Base-by-base conservation (phyloP, 2,797 vertebrate genomes). In the Hapalemur alaotrensis region DNA sequence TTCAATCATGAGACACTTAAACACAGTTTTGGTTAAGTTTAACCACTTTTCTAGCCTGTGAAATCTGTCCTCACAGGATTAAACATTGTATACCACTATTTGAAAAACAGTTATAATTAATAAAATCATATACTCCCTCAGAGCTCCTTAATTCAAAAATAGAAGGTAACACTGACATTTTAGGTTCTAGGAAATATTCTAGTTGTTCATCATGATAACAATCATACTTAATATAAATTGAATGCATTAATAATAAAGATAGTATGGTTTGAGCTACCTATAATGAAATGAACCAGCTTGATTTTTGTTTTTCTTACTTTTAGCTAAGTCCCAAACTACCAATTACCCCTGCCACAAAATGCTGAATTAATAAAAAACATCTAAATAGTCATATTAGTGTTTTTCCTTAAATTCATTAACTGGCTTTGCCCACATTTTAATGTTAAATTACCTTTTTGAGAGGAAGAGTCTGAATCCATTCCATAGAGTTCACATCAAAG, bases 401-500 rank as follows among this genome's bases (percentile, higher is more conserved):
- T 80, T 91, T 35, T 46, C 65, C 35, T 48, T 76, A 41, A 2
- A n/a, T 9, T 48, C 97, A 15, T 57, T 3, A 83, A 18, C 65
- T 83, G 17, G 13, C 20, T 75, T 28, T 91, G 32, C 14, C 41
- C 10, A 13, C 35, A 83, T 69, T 79, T 91, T 89, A 76, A 32
- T 23, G 23, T 38, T 17, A 85, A 79, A 35, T 98, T 98, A 99
- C 99, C 99, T 99, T 99, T 97, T 99, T 99, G 59, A 99, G 99
- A 50, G 99, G 99, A 96, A 99, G 99, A 93, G 99, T 99, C 98
- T 99, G 99, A 96, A 99, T 99, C 99, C 99, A 99, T 96, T 99
- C 99, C 99, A 99, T 99, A 85, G 99, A 99, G 98, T 99, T 99
- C 97, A 99, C 99, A 1, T 99, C 99, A 1, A 99, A 99, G 96